Evolutionary conservation across 2,797 vertebrate genomes (phyloP), one percentile per base, ranked within the genome.

Genomic region (Manis pentadactyla): DNA sequence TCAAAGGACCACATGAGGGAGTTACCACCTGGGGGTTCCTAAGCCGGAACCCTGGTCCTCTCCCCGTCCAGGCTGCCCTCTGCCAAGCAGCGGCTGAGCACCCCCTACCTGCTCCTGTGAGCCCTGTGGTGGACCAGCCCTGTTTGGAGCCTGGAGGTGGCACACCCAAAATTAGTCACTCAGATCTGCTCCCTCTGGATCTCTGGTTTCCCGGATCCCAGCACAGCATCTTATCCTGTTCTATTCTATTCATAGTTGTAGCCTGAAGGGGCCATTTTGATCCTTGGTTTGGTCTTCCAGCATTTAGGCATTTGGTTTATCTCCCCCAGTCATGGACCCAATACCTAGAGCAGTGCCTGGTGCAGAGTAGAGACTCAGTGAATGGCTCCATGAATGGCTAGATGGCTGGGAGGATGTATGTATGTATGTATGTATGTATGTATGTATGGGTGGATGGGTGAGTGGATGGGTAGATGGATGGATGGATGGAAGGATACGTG

Each of bases 401-500:
- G 63, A 13, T 0, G 42, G 8, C 9, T 6, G 53, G 11, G 13
- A 27, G 71, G 13, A n/a, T 27, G 27, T 27, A 31, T n/a, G 57
- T 6, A 1, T 10, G 7, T 25, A 18, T 42, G 42, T 8, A 23
- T 37, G 9, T 1, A 6, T 6, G 25, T 6, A 1, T 59, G 5
- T 1, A 6, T 10, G 15, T 15, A 18, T 34, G 10, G 11, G 13
- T 19, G 18, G 12, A 19, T 19, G 42, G 5, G 5, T 39, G 13
- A 19, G 2, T 25, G 8, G 64, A 29, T 27, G 17, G 2, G 7
- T 27, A 12, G 49, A 17, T 19, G 34, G 9, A 5, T 51, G 19
- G 4, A 12, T 11, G 6, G 1, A 2, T 2, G 17, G 13, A 7
- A 0, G 21, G 59, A 7, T 10, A 11, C 7, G 23, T 13, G 19